Percentiles rank a stretch among this genome's conserved stretches.
phyloP scores from a whole-genome alignment of 2,113 vertebrate genomes.

The Lota lota region DNA sequence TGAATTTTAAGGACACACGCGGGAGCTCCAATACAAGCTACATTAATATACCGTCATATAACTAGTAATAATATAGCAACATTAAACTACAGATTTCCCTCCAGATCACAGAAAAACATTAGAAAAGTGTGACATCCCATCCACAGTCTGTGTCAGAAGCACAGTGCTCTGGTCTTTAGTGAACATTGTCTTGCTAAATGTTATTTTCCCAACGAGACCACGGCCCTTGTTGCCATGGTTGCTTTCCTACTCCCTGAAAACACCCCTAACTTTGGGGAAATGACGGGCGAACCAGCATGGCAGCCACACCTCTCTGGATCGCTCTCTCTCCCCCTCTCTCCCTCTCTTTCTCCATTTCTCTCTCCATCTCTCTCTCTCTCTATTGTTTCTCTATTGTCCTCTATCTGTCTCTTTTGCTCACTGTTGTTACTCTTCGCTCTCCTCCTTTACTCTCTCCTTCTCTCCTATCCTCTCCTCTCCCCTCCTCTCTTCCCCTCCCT shows the following conservation, averaged over 20 bases:
- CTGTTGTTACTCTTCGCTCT: not conserved
- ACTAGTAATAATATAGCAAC: no score
- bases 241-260: constrained; percentile 21
- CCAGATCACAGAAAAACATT: no score
- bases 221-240: constrained; percentile 27
- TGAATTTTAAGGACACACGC: not conserved
- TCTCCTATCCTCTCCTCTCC: not conserved
- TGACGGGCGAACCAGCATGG: constrained; percentile 13
- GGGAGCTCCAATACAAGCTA: not conserved
- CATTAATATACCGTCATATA: no score
- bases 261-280: constrained; percentile 32
- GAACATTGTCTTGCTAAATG: no score
- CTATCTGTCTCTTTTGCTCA: not conserved
- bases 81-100: no score
- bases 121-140: no score
- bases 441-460: not conserved
- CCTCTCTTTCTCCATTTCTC: no score
- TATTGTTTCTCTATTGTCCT: no score
- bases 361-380: not conserved
- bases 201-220: no score
- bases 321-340: not conserved
- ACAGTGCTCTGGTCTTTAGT: no score
- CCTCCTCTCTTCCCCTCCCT: not conserved
- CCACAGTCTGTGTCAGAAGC: no score
- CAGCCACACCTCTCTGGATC: not conserved